phyloP scores from a whole-genome alignment of 1,140 invertebrate genomes.

The Paraescarpia echinospica region DNA sequence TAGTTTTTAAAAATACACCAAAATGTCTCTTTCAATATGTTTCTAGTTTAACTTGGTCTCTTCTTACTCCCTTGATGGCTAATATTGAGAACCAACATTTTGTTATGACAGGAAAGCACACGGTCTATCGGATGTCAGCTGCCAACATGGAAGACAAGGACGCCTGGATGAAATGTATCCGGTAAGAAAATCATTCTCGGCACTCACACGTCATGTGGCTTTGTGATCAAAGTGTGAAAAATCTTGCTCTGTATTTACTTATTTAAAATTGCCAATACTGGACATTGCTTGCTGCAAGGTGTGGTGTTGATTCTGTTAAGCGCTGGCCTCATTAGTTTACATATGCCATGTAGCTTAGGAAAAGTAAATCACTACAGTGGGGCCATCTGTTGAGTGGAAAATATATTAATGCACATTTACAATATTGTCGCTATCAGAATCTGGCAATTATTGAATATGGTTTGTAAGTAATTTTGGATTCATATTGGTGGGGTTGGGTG shows the following conservation, averaged over 20 bases:
- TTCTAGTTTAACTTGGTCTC: no score
- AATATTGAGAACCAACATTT: not conserved
- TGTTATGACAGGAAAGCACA: constrained; percentile 73
- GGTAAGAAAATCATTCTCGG: constrained; percentile 60
- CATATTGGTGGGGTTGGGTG: no score
- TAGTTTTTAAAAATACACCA: no score
- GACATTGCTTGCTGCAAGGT: constrained; percentile 98
- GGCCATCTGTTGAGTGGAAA: no score
- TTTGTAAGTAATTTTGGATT: no score
- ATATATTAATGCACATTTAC: no score
- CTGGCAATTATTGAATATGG: no score
- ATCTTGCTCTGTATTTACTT: constrained; percentile 25
- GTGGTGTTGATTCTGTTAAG: constrained; percentile 44
- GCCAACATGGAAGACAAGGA: constrained; percentile 92
- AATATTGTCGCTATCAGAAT: no score
- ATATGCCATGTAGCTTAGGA: no score
- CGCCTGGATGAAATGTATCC: constrained; percentile 89
- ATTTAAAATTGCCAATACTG: constrained; percentile 84
- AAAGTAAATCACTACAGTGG: no score
- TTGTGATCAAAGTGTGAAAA: not conserved
- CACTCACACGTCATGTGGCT: not conserved
- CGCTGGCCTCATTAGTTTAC: no score
- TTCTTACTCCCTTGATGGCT: not conserved
- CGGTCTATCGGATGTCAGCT: constrained; percentile 93
- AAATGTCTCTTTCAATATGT: no score